Percentiles rank a stretch among this genome's conserved stretches.
Evolutionary conservation across 2,888 invertebrate species (phyloP).

Genomic region (Iselma pallidipennis): DNA sequence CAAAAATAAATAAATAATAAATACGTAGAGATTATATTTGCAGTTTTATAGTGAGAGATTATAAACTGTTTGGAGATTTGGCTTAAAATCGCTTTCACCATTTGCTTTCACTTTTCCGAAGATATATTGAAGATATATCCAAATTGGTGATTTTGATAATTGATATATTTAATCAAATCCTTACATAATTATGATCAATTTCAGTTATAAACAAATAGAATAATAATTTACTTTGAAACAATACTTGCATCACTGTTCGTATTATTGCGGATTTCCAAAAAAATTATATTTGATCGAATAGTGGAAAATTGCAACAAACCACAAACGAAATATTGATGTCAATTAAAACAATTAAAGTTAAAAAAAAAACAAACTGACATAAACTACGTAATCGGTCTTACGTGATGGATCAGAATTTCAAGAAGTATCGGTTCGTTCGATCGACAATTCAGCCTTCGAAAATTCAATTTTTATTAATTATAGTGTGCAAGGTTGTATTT

Average conservation of each 20-base stretch:
- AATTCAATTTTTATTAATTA: background rate
- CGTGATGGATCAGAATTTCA: background rate
- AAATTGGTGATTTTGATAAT: too few relatives aligned
- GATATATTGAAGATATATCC: background rate
- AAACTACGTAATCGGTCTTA: background rate
- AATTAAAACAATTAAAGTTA: too few relatives aligned
- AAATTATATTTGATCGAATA: background rate
- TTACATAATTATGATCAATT: too few relatives aligned
- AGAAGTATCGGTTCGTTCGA: too few relatives aligned
- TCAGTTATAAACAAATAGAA: too few relatives aligned
- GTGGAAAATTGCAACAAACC: background rate
- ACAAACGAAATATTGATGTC: background rate
- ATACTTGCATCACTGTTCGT: background rate
- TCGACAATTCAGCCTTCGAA: too few relatives aligned
- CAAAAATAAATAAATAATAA: too few relatives aligned
- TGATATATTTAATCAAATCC: too few relatives aligned
- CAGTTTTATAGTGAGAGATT: background rate
- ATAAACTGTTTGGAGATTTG: conserved; percentile 9
- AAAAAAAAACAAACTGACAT: too few relatives aligned
- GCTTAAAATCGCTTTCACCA: conserved; percentile 36
- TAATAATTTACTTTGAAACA: too few relatives aligned
- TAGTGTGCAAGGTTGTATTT: background rate
- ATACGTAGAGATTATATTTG: too few relatives aligned
- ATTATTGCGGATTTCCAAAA: background rate
- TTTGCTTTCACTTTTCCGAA: conserved; percentile 37